phyloP scores from a whole-genome alignment of 1,140 invertebrate species.

The Drosophila nasuta region DNA sequence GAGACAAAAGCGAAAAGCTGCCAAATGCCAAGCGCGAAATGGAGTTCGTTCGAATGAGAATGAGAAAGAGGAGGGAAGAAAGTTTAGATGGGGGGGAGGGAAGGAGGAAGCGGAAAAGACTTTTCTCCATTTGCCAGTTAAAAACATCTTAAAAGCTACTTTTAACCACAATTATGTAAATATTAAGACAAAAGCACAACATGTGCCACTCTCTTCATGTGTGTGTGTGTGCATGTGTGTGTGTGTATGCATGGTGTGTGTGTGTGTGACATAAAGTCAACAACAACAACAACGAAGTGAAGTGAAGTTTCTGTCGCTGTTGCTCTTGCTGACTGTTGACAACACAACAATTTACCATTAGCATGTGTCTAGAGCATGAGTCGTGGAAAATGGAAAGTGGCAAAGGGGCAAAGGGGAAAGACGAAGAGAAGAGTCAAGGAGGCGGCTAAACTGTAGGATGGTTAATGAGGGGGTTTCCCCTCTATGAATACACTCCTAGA shows the following conservation, averaged over 20 bases:
- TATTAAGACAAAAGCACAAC: conserved; percentile 68
- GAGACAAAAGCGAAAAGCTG: conserved; percentile 54
- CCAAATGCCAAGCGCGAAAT: conserved; percentile 26
- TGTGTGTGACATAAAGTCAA: conserved; percentile 15
- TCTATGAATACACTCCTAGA: too few species aligned
- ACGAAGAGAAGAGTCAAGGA: background rate
- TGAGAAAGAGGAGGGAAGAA: background rate
- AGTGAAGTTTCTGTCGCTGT: conserved; percentile 42
- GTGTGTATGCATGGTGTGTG: background rate
- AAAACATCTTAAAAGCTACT: conserved; percentile 83
- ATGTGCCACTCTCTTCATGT: background rate
- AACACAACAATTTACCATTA: conserved; percentile 71
- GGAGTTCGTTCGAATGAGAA: background rate
- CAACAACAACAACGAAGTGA: conserved; percentile 48
- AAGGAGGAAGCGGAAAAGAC: background rate
- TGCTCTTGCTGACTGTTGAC: conserved; percentile 58
- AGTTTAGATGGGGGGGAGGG: background rate
- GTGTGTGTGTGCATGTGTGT: conserved; percentile 10
- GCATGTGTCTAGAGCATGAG: conserved; percentile 54
- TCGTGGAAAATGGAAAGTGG: background rate
- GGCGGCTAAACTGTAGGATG: too few species aligned
- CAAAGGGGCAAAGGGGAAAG: background rate
- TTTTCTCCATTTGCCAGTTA: conserved; percentile 59
- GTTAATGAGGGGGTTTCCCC: too few species aligned
- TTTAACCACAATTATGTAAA: conserved; percentile 82